Conservation (phyloP, 2,888 invertebrate species). For the Andrena bucephala region DNA sequence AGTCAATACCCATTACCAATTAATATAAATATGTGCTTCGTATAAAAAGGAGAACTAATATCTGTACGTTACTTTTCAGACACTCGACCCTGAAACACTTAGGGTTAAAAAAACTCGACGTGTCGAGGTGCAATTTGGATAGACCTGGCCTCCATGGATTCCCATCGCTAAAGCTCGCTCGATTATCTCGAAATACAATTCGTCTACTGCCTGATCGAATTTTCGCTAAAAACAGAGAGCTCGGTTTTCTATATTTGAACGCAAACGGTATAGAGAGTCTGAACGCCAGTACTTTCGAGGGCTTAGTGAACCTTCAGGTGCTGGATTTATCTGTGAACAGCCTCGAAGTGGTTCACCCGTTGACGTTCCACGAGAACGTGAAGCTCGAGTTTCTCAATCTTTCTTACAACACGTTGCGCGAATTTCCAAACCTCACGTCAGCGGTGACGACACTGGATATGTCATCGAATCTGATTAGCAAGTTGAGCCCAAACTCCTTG, state of each 20-base stretch:
- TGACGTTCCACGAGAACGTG: slow-evolving; percentile 88
- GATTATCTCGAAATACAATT: slow-evolving; percentile 89
- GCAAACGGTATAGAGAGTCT: slow-evolving; percentile 88
- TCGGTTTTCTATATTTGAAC: slow-evolving; percentile 89
- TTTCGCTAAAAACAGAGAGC: slow-evolving; percentile 88
- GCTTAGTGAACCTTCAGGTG: slow-evolving; percentile 86
- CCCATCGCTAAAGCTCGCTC: slow-evolving; percentile 87
- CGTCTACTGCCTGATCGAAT: slow-evolving; percentile 87
- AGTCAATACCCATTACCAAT: too few relatives aligned
- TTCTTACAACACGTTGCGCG: slow-evolving; percentile 83
- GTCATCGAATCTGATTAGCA: slow-evolving; percentile 74
- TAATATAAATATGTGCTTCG: too few relatives aligned
- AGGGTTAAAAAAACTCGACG: slow-evolving; percentile 79
- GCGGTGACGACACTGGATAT: slow-evolving; percentile 73
- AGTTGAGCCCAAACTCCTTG: slow-evolving; percentile 67
- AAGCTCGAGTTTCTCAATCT: slow-evolving; percentile 88
- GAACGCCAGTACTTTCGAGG: slow-evolving; percentile 88
- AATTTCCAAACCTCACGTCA: slow-evolving; percentile 73
- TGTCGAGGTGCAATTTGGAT: slow-evolving; percentile 79
- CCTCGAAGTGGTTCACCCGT: slow-evolving; percentile 87
- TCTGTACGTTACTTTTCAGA: slow-evolving; percentile 63
- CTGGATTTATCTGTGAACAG: slow-evolving; percentile 91
- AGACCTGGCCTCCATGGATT: slow-evolving; percentile 87
- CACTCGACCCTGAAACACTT: slow-evolving; percentile 75
- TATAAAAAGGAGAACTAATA: not conserved